Percentiles rank a stretch among this genome's conserved stretches.
Conservation (phyloP, 2,113 vertebrate genomes). For the Oriolus oriolus region DNA sequence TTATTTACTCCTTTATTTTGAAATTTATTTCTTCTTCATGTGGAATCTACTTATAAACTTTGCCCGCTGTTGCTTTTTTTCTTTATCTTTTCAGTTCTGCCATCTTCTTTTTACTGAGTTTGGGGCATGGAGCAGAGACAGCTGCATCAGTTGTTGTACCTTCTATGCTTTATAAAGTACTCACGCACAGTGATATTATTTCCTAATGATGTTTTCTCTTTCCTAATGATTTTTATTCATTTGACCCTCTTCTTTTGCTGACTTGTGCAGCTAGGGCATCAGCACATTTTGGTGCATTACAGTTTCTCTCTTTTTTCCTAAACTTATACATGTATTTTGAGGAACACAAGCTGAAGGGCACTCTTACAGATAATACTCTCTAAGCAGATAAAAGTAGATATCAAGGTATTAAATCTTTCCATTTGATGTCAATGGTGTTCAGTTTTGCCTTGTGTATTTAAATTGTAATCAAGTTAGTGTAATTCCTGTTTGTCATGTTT, state of each 20-base stretch:
- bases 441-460: neutral
- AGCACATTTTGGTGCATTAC: neutral
- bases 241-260: neutral
- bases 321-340: neutral
- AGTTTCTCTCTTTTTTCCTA: neutral
- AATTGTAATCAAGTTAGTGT: neutral
- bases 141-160: neutral
- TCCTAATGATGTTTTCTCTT: no score
- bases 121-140: neutral
- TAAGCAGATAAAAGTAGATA: neutral
- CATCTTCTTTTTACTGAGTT: neutral
- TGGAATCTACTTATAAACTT: neutral
- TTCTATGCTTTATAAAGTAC: neutral
- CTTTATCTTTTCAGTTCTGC: neutral
- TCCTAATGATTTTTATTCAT: neutral
- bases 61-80: neutral
- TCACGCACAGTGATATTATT: neutral
- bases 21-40: neutral
- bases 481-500: neutral
- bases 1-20: neutral
- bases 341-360: neutral
- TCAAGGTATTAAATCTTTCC: neutral
- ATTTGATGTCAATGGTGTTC: neutral
- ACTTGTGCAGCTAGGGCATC: neutral
- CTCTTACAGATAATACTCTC: neutral